Base-by-base conservation (phyloP, 1,140 invertebrate genomes). In the Macrocentrus cingulum region DNA sequence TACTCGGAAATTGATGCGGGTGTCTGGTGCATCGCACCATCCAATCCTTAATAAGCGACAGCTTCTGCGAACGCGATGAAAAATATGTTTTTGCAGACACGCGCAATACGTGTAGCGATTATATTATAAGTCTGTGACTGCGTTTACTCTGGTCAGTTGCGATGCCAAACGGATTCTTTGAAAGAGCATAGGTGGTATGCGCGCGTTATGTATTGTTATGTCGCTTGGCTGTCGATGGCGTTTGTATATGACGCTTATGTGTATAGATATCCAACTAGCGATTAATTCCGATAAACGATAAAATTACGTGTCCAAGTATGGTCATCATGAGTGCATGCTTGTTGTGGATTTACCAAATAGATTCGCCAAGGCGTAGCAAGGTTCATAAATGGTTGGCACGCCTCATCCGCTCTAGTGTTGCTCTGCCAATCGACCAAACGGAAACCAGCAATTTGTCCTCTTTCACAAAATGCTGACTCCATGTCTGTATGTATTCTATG, bases 61-160 rank as follows among this genome's bases (percentile, higher is more conserved):
- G 64, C 57, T 74, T 74, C 72, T 62, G 53, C 56, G 72, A 74
- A 74, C 64, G 63, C 64, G 65, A 67, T 69, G 70, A 66, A 74
- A 71, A 71, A 74, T 70, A 74, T 72, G 65, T 69, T 70, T 71
- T 70, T 67, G 69, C 67, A 71, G 65, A 65, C 70, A 72, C 67
- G 71, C 66, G 65, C 62, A 61, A 61, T 68, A 74, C 71, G 71
- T 74, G 71, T 72, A 62, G 64, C 70, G 71, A 72, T 72, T 74
- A 66, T 65, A 66, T 74, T 72, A 74, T 71, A 70, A 59, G 45
- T 34, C 37, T 19, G 36, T 9, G 25, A 15, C 13, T 36, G 45
- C 7, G 42, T n/a, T n/a, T n/a, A n/a, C n/a, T 41, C 37, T 2
- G 22, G 18, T 57, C n/a, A 20, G 29, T 51, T 34, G 23, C 34